Conservation (phyloP, 2,113 vertebrate genomes). For the Plestiodon gilberti region DNA sequence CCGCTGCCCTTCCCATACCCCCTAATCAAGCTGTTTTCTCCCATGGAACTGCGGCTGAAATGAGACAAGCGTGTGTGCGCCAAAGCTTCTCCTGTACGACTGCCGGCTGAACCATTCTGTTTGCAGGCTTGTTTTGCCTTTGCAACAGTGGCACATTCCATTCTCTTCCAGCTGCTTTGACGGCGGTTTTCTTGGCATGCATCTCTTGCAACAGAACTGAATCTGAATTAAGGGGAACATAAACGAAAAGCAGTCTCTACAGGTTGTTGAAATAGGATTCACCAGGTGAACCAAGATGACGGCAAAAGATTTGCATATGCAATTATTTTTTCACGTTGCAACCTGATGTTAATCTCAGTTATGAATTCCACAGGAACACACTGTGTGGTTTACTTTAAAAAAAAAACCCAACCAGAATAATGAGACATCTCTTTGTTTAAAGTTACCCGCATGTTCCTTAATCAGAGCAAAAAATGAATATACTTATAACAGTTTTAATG, state of each 20-base stretch:
- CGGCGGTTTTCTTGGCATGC: slow-evolving; percentile 77
- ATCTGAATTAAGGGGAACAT: slow-evolving; percentile 79
- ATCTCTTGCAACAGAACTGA: slow-evolving; percentile 66
- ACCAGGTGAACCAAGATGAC: slow-evolving; percentile 31
- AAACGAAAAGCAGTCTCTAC: slow-evolving; percentile 76
- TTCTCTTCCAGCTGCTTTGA: slow-evolving; percentile 71
- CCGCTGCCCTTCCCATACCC: slow-evolving; percentile 73
- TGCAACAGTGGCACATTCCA: slow-evolving; percentile 65
- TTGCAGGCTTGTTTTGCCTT: slow-evolving; percentile 57
- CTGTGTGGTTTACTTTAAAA: slow-evolving; percentile 10
- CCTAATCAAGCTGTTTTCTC: slow-evolving; percentile 75
- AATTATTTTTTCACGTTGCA: slow-evolving; percentile 9
- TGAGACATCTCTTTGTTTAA: slow-evolving; percentile 34
- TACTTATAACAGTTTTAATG: slow-evolving; percentile 45
- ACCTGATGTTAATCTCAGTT: slow-evolving; percentile 49
- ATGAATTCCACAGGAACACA: slow-evolving; percentile 17
- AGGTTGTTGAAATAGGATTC: slow-evolving; percentile 6
- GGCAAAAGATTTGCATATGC: slow-evolving; percentile 11
- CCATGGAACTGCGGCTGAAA: slow-evolving; percentile 67
- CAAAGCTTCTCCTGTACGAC: slow-evolving; percentile 79
- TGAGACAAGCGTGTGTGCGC: slow-evolving; percentile 57
- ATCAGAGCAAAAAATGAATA: slow-evolving; percentile 56
- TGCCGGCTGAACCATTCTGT: slow-evolving; percentile 66
- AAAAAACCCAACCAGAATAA: slow-evolving; percentile 31
- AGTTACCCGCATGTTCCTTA: slow-evolving; percentile 60